A percentile compares a stretch with the other conserved stretches of the same genome.
Evolutionary conservation across 2,113 vertebrate genomes (phyloP).

Genomic region (Andinoacara biseriatus): DNA sequence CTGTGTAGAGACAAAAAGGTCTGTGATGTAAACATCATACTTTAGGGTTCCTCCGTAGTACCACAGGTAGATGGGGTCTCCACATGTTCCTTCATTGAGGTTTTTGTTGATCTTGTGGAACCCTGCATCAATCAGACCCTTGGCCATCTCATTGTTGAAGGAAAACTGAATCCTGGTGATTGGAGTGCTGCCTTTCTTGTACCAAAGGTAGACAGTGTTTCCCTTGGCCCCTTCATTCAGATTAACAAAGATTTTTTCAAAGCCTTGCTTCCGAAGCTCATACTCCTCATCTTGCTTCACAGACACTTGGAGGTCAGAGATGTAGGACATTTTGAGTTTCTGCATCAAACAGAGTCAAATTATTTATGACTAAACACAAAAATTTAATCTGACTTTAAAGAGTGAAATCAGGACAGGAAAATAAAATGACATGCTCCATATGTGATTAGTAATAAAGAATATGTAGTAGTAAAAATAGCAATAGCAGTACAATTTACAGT

Average conservation of each 20-base stretch:
- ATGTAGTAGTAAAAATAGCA: neutral
- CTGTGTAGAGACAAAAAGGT: neutral
- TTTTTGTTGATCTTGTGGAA: neutral
- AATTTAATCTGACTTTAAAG: neutral
- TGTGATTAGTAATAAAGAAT: no score
- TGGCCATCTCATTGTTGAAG: neutral
- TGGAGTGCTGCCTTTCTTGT: neutral
- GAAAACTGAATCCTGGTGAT: neutral
- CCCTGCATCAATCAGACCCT: neutral
- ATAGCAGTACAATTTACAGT: neutral
- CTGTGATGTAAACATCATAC: neutral
- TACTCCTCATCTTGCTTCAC: neutral
- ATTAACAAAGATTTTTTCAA: neutral
- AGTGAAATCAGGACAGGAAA: neutral
- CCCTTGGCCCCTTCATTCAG: neutral
- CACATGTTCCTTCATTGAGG: neutral
- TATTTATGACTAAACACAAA: no score
- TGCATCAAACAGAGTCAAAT: neutral
- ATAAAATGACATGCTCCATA: neutral
- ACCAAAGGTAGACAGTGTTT: neutral
- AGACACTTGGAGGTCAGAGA: neutral
- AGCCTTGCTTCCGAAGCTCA: neutral
- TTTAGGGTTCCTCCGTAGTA: neutral
- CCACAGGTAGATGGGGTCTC: neutral
- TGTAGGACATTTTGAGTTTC: neutral